Conservation (phyloP, 2,888 invertebrate species). For the Ametastegia equiseti region DNA sequence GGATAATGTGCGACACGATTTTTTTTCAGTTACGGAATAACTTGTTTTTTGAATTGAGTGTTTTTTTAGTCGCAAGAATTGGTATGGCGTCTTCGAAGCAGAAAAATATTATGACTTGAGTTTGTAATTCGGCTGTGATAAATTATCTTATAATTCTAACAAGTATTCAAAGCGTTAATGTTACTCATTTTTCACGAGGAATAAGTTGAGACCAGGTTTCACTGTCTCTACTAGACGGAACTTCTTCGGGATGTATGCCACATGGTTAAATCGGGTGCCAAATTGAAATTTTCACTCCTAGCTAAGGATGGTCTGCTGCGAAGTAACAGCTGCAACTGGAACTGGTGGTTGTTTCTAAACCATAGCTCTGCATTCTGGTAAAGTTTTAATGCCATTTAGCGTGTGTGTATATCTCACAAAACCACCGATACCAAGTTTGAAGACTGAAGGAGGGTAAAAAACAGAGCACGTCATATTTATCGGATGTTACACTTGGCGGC, state of each 20-base stretch:
- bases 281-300: constrained; percentile 30
- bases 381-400: constrained; percentile 35
- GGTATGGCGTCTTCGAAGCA: background rate
- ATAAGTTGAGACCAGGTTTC: background rate
- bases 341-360: constrained; percentile 22
- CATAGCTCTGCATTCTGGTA: constrained; percentile 13
- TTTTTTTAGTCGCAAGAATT: background rate
- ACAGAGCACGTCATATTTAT: constrained; percentile 22
- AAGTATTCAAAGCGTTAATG: background rate
- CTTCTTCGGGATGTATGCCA: constrained; percentile 22
- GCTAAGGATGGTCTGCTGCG: background rate
- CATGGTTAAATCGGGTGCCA: constrained; percentile 28
- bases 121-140: background rate
- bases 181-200: background rate
- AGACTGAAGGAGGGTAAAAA: background rate
- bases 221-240: background rate
- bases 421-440: background rate
- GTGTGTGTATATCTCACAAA: background rate
- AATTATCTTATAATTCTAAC: constrained; percentile 2
- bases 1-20: background rate
- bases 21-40: background rate
- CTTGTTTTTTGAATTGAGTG: background rate
- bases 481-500: background rate
- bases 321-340: constrained; percentile 37
- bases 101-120: constrained; percentile 12